Conservation (phyloP, 2,888 invertebrate species). For the Osmoderma eremita region DNA sequence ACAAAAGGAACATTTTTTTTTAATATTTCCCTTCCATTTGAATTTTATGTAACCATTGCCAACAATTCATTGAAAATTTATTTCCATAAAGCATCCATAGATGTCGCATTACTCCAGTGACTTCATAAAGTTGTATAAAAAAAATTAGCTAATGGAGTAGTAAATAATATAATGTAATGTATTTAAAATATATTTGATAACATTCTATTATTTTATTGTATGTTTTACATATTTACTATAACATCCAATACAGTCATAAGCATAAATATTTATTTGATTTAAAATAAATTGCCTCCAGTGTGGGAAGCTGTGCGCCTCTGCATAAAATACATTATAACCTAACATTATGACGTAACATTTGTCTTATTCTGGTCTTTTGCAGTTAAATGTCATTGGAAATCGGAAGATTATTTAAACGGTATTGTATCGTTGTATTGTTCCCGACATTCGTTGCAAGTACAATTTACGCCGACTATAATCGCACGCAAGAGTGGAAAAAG, state of each 20-base stretch:
- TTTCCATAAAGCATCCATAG: no score
- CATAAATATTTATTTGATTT: not conserved
- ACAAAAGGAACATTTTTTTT: no score
- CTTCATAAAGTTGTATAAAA: no score
- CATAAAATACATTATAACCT: not conserved
- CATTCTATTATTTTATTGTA: no score
- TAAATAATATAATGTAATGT: no score
- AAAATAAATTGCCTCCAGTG: not conserved
- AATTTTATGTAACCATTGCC: no score
- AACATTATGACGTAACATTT: conserved; percentile 46
- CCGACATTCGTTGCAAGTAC: conserved; percentile 69
- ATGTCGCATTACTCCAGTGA: no score
- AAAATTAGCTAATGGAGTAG: no score
- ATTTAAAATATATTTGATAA: no score
- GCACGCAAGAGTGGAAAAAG: conserved; percentile 78
- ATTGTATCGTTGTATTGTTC: conserved; percentile 74
- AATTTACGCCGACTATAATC: conserved; percentile 79
- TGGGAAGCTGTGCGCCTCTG: no score
- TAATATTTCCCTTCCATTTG: no score
- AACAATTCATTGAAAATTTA: no score
- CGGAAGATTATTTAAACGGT: conserved; percentile 67
- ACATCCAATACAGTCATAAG: not conserved
- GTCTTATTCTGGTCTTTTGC: conserved; percentile 39
- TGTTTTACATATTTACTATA: not conserved
- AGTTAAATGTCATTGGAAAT: conserved; percentile 67